These are phyloP conservation scores for Teleopsis dalmanni DNA, from an alignment of 1,140 invertebrate species.

Conservation along the genomic window DNA sequence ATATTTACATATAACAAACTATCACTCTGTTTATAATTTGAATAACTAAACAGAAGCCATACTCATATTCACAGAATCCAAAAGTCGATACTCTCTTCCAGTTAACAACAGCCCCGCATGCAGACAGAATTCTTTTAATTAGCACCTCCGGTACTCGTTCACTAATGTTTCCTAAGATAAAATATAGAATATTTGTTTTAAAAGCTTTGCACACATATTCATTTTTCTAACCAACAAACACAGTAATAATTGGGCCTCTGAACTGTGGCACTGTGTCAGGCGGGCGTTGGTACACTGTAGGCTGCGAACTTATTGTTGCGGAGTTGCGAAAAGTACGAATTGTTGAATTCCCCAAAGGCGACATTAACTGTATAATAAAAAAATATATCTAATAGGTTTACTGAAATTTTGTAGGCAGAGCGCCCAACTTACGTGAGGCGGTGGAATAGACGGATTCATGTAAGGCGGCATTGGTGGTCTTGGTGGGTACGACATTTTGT, in stretches of 20 bases:
- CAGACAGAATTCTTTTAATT: conserved; percentile 83
- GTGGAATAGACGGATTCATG: conserved; percentile 49
- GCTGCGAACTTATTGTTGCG: conserved; percentile 41
- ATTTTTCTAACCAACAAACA: conserved; percentile 69
- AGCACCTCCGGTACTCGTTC: conserved; percentile 91
- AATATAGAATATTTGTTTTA: conserved; percentile 3
- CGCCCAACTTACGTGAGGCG: conserved; percentile 42
- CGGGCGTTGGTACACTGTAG: conserved; percentile 36
- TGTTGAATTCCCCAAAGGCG: conserved; percentile 43
- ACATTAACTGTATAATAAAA: conserved; percentile 45
- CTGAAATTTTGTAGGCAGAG: too few relatives aligned
- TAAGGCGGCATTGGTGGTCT: conserved; percentile 53
- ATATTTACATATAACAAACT: background rate
- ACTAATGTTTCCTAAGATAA: conserved; percentile 80
- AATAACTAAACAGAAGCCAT: conserved; percentile 8
- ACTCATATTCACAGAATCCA: conserved; percentile 89
- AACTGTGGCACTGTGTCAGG: conserved; percentile 39
- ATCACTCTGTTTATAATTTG: background rate
- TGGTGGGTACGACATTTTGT: conserved; percentile 42
- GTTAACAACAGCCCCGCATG: conserved; percentile 86
- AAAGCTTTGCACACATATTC: conserved; percentile 1
- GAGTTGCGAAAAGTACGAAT: conserved; percentile 41
- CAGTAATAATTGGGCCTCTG: conserved; percentile 84
- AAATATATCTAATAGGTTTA: background rate
- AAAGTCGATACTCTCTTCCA: conserved; percentile 99